Evolutionary conservation across 2,113 vertebrate genomes (phyloP), one percentile per base, ranked within the genome.

Genomic region (Falco punctatus): DNA sequence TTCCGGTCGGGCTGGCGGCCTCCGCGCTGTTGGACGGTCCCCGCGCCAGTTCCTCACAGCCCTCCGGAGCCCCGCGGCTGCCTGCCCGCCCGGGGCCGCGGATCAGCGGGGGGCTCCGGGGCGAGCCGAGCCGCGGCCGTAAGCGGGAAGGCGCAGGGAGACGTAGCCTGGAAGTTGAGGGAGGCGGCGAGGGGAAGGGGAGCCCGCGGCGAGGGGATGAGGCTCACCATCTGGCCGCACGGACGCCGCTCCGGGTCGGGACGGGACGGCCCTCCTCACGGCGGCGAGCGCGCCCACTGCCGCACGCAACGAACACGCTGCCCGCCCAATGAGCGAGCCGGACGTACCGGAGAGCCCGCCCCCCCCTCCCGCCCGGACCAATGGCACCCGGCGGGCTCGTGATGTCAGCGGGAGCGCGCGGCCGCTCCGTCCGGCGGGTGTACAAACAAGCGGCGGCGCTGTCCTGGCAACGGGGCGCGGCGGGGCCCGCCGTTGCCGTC

Each of bases 141-240:
- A 59, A 15, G 18, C 38, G 16, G 58, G 8, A 42, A 7, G 10
- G 46, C 23, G 13, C 44, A 23, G 64, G 30, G 15, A 62, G 32
- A 23, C 38, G 32, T 11, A 21, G 13, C 12, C 26, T 17, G 27
- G 17, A 55, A 28, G 16, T 17, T 30, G 17, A 9, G n/a, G 54
- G 16, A 27, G 27, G 55, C 14, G 22, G 11, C 1, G 10, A 23
- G 57, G 40, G 86, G 19, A 35, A 58, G 46, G 61, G 38, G 59
- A 42, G 27, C 38, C 48, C 49, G 78, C 64, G 57, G 71, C 19
- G 22, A 6, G n/a, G 48, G 35, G 80, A 27, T 30, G n/a, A 10
- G 49, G 69, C 96, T 96, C 91, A 97, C 96, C 96, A 97, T 97
- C 62, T 40, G 10, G 38, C 69, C 13, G 35, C 35, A 12, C 54